phyloP scores from a whole-genome alignment of 2,113 vertebrate genomes.

The Pedionomus torquatus region DNA sequence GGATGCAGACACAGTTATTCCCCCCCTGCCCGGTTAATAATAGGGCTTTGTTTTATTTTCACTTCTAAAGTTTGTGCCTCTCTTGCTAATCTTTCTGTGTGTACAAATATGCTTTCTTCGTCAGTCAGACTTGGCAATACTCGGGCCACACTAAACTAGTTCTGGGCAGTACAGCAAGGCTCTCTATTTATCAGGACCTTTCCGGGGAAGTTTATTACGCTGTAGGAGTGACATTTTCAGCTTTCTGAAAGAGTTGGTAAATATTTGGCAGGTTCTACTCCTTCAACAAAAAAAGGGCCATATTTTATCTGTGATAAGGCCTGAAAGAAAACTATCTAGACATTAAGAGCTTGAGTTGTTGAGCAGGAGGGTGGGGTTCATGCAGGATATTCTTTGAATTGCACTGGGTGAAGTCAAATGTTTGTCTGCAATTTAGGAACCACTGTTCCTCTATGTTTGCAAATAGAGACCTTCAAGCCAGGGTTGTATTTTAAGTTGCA shows the following conservation, averaged over 20 bases:
- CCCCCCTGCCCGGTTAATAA: not conserved
- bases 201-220: constrained; percentile 34
- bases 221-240: constrained; percentile 36
- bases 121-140: constrained; percentile 18
- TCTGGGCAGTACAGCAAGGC: constrained; percentile 42
- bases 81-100: constrained; percentile 45
- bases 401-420: constrained; percentile 43
- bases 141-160: constrained; percentile 4
- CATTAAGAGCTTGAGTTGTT: constrained; percentile 1
- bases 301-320: constrained; percentile 52
- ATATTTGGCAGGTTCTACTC: constrained; percentile 71
- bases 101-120: constrained; percentile 35
- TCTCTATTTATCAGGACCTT: constrained; percentile 30
- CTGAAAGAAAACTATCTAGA: constrained; percentile 58
- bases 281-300: not conserved
- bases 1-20: constrained; percentile 25
- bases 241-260: constrained; percentile 65
- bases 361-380: constrained; percentile 19
- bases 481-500: constrained; percentile 19
- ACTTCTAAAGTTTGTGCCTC: constrained; percentile 45
- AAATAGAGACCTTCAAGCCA: constrained; percentile 42
- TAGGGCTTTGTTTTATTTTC: constrained; percentile 56
- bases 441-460: constrained; percentile 41
- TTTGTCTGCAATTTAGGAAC: constrained; percentile 60
- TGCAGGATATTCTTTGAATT: constrained; percentile 47